Evolutionary conservation across 1,140 invertebrate genomes (phyloP).

Genomic region (Whitmania pigra): DNA sequence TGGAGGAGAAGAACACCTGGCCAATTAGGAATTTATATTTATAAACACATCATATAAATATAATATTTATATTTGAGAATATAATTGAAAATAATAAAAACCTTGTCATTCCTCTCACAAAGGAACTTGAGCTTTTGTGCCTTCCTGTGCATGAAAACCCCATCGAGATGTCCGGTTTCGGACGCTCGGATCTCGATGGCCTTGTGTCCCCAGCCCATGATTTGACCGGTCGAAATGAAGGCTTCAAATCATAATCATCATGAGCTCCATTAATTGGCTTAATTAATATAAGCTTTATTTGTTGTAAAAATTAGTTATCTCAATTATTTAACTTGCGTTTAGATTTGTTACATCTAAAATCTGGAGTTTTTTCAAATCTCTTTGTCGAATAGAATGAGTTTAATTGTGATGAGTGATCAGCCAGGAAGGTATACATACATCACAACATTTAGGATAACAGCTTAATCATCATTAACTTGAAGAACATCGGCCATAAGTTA

Average conservation of each 20-base stretch:
- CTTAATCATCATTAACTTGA: not conserved
- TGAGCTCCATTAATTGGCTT: not conserved
- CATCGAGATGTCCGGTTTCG: constrained; percentile 91
- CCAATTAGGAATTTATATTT: constrained; percentile 27
- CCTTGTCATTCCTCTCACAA: constrained; percentile 98
- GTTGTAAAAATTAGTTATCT: too few species aligned
- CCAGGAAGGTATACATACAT: too few species aligned
- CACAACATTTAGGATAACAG: too few species aligned
- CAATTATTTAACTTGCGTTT: too few species aligned
- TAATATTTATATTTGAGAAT: too few species aligned
- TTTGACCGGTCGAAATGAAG: constrained; percentile 94
- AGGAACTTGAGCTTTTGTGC: constrained; percentile 98
- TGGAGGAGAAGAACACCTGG: constrained; percentile 95
- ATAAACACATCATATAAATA: too few species aligned
- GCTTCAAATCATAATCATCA: constrained; percentile 38
- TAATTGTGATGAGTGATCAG: too few species aligned
- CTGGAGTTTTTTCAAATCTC: too few species aligned
- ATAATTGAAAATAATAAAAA: not conserved
- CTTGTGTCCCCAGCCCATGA: constrained; percentile 99
- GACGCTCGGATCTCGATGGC: constrained; percentile 88
- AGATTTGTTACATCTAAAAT: too few species aligned
- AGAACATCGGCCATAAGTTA: too few species aligned
- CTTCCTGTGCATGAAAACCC: constrained; percentile 99
- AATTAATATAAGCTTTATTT: not conserved
- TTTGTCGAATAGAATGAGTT: too few species aligned